These are phyloP conservation scores for Apostichopus californicus DNA, from an alignment of 35 echinoderm and acorn worm species.

Conservation along the genomic window DNA sequence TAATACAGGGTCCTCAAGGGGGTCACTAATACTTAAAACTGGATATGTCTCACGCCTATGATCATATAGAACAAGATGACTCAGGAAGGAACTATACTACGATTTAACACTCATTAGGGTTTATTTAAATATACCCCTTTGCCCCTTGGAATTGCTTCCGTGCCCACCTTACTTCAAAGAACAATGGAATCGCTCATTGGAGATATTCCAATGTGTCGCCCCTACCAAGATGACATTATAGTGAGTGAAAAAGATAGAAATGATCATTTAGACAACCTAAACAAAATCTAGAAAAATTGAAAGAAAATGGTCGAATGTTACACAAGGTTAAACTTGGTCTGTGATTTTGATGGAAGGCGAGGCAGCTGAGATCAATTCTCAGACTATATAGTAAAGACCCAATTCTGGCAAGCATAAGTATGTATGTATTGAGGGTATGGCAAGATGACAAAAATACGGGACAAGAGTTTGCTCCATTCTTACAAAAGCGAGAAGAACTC, in stretches of 20 bases:
- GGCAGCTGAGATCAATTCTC: slow-evolving; percentile 19
- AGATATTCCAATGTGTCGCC: slow-evolving; percentile 47
- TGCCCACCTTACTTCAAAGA: slow-evolving; percentile 61
- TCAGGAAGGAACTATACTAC: slow-evolving; percentile 34
- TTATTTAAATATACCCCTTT: slow-evolving; percentile 46
- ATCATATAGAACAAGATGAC: slow-evolving; percentile 55
- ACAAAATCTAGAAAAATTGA: slow-evolving; percentile 43
- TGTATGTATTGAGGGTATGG: slow-evolving; percentile 5
- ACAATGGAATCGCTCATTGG: slow-evolving; percentile 57
- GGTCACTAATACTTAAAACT: slow-evolving; percentile 55
- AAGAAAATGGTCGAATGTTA: slow-evolving; percentile 40
- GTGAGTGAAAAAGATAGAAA: slow-evolving; percentile 50
- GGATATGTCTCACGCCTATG: slow-evolving; percentile 51
- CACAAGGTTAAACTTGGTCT: slow-evolving; percentile 4
- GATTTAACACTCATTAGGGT: slow-evolving; percentile 54
- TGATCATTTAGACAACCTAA: slow-evolving; percentile 56
- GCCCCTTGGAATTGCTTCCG: slow-evolving; percentile 53
- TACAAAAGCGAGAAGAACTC: slow-evolving; percentile 47
- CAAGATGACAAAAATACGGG: neutral
- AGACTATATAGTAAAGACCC: slow-evolving; percentile 39
- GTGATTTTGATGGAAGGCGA: slow-evolving; percentile 45
- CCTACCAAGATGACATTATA: slow-evolving; percentile 71
- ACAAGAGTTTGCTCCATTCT: slow-evolving; percentile 34
- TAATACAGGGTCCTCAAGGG: slow-evolving; percentile 39
- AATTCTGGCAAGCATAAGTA: slow-evolving; percentile 19